Base-by-base conservation (phyloP, 2,797 vertebrate genomes). In the Perodicticus potto region DNA sequence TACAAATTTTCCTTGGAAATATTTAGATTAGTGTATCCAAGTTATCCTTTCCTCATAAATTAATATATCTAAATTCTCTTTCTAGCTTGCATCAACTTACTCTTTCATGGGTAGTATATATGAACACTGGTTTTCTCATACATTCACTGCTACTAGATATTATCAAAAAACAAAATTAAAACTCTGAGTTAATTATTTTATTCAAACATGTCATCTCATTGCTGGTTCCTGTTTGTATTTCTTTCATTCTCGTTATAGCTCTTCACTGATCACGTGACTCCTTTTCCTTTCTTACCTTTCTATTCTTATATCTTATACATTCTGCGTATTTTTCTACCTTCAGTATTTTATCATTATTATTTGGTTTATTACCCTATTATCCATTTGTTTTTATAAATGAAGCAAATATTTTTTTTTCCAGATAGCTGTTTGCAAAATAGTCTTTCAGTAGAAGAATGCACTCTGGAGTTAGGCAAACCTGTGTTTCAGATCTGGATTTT, bases 331-430 rank as follows among this genome's bases (percentile, higher is more conserved):
- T 92, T 77, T 34, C n/a, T 8, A 49, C 59, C 27, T 59, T 73
- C 29, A 70, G 7, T 7, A 63, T 3, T 70, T 95, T 69, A 57
- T 63, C 86, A 70, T 74, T 61, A 6, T 20, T 63, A 74, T 49
- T 86, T 80, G 34, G 25, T 74, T 89, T 94, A 34, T 70, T 37
- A 70, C 22, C 37, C 59, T 92, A 94, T 45, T 84, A 89, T 34
- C 8, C 5, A n/a, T 83, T 92, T 91, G 4, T 67, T 88, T 67
- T 93, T 57, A 91, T 4, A 89, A 89, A 86, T 81, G 20, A 93
- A 84, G 10, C n/a, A 89, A 84, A n/a, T 45, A 61, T 27, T 65
- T 95, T 93, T 67, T 82, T 95, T 93, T 67, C 34, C 22, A 59
- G 43, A 76, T 34, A 14, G 29, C 29, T n/a, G 0, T 74, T 78